These are phyloP conservation scores for Heterocephalus glaber DNA, from an alignment of 2,113 vertebrate species.

Conservation along the genomic window DNA sequence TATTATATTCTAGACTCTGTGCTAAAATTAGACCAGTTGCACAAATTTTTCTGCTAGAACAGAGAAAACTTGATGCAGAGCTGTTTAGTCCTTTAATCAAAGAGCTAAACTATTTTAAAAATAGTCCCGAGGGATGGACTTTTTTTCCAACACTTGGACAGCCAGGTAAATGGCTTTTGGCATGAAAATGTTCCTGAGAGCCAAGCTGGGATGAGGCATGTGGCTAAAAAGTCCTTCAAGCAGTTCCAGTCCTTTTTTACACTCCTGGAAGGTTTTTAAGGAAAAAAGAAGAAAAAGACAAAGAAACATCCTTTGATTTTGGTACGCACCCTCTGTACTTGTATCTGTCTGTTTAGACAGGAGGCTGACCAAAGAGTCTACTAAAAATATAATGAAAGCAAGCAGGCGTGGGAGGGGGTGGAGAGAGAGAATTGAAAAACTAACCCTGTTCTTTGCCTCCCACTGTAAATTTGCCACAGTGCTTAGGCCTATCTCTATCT, in stretches of 20 bases:
- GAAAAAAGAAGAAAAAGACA: not conserved
- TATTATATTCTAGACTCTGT: not conserved
- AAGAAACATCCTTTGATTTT: slow-evolving; percentile 17
- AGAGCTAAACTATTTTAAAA: slow-evolving; percentile 63
- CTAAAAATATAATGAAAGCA: slow-evolving; percentile 63
- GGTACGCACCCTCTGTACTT: slow-evolving; percentile 10
- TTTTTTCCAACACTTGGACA: not conserved
- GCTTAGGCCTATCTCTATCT: not conserved
- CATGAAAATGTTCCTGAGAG: slow-evolving; percentile 13
- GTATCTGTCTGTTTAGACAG: not conserved
- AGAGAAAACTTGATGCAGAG: slow-evolving; percentile 33
- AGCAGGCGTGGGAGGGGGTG: rapidly evolving
- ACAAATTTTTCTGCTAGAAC: not conserved
- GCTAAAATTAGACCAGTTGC: slow-evolving; percentile 23
- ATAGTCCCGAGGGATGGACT: not conserved
- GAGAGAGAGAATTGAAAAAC: not conserved
- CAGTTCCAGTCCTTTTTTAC: slow-evolving; percentile 35
- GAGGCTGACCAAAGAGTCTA: not conserved
- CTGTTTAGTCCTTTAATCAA: slow-evolving; percentile 57
- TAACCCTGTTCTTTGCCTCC: not conserved
- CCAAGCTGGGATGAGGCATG: not conserved
- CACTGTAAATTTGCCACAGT: not conserved
- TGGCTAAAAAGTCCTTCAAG: slow-evolving; percentile 40
- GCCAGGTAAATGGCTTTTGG: slow-evolving; percentile 49
- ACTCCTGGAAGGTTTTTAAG: slow-evolving; percentile 43